phyloP scores from a whole-genome alignment of 2,797 vertebrate genomes.

The Xenops minutus region DNA sequence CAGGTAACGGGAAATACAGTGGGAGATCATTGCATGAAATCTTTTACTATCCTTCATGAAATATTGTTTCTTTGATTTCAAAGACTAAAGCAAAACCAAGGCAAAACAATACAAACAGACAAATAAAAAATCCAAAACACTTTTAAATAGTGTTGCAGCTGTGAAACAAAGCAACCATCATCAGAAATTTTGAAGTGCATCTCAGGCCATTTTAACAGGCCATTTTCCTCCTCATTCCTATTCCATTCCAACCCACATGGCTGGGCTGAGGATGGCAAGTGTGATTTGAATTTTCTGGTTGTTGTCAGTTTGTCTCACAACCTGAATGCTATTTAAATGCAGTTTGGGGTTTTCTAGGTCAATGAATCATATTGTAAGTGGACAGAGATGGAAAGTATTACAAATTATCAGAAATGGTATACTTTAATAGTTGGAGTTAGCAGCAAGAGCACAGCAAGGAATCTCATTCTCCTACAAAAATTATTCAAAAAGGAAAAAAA shows the following conservation, averaged over 20 bases:
- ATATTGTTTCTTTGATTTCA: neutral
- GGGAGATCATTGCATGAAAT: neutral
- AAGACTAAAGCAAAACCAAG: neutral
- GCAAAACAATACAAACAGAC: neutral
- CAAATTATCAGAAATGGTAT: constrained; percentile 53
- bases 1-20: neutral
- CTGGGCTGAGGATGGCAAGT: neutral
- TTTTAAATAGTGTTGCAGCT: constrained; percentile 53
- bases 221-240: constrained; percentile 20
- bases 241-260: neutral
- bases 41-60: neutral
- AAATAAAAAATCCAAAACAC: constrained; percentile 54
- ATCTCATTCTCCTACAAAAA: constrained; percentile 9
- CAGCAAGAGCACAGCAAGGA: constrained; percentile 57
- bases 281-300: constrained; percentile 42
- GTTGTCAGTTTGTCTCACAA: constrained; percentile 63
- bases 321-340: constrained; percentile 56
- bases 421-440: constrained; percentile 46
- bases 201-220: neutral
- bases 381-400: constrained; percentile 62
- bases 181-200: constrained; percentile 18
- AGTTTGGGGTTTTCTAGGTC: constrained; percentile 68
- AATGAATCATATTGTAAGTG: constrained; percentile 69
- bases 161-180: constrained; percentile 50
- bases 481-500: neutral